These are phyloP conservation scores for Macaria notata DNA, from an alignment of 2,888 invertebrate species.

Conservation along the genomic window DNA sequence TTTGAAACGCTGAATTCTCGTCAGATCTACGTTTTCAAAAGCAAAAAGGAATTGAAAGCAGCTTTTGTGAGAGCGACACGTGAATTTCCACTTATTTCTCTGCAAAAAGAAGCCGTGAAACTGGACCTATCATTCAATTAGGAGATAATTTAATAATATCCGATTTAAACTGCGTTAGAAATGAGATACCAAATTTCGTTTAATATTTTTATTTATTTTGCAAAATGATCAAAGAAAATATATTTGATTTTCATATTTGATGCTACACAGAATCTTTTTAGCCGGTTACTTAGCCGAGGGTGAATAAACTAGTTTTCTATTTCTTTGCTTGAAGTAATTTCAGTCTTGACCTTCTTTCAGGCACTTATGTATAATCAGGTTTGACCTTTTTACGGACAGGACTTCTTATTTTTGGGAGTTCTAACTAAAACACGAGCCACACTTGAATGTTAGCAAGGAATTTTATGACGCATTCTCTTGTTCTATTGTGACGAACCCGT, in stretches of 20 bases:
- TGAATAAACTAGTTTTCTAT: neutral
- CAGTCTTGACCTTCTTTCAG: constrained; percentile 1
- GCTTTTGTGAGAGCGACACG: neutral
- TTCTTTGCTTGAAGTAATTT: neutral
- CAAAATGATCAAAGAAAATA: no score
- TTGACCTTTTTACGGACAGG: constrained; percentile 1
- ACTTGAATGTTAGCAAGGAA: no score
- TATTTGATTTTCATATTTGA: no score
- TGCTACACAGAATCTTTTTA: no score
- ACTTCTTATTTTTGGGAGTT: neutral
- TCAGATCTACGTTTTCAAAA: constrained; percentile 21
- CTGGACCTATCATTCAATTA: constrained; percentile 4
- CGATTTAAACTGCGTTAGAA: no score
- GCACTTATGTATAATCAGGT: neutral
- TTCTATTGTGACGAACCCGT: no score
- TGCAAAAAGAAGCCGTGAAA: constrained; percentile 16
- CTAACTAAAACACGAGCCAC: no score
- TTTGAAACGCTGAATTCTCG: constrained; percentile 24
- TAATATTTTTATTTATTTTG: no score
- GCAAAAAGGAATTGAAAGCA: constrained; percentile 1
- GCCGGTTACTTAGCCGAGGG: neutral
- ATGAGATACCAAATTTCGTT: no score
- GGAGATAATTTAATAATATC: no score
- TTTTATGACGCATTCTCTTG: no score
- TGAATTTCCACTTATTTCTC: constrained; percentile 11